phyloP scores from a whole-genome alignment of 2,113 vertebrate species.

The Istiophorus platypterus region DNA sequence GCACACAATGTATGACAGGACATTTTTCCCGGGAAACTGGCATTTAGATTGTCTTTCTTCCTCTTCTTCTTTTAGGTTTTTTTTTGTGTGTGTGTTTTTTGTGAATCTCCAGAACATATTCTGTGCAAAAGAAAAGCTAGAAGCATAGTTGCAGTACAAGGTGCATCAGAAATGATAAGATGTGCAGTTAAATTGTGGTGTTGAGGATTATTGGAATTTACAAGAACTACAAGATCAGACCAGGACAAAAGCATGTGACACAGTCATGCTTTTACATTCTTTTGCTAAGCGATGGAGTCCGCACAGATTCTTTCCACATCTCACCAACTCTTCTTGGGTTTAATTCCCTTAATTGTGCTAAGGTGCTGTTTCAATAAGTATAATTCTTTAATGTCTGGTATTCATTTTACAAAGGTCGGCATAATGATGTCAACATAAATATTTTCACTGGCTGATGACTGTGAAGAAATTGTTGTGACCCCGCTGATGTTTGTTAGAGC shows the following conservation, averaged over 20 bases:
- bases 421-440: background rate
- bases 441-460: slow-evolving; percentile 3
- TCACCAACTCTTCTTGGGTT: background rate
- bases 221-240: background rate
- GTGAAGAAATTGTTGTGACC: slow-evolving; percentile 2
- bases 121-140: slow-evolving; percentile 20
- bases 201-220: slow-evolving; percentile 21
- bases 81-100: slow-evolving; percentile 14
- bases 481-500: slow-evolving; percentile 1
- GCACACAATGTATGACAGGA: slow-evolving; percentile 27
- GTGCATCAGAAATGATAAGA: slow-evolving; percentile 26
- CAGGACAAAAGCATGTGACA: slow-evolving; percentile 26
- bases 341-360: background rate
- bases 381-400: background rate
- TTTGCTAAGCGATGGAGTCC: background rate
- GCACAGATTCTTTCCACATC: background rate
- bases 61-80: background rate
- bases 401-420: background rate
- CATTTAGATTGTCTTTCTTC: slow-evolving; percentile 26
- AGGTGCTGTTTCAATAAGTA: background rate
- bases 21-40: slow-evolving; percentile 17
- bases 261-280: background rate
- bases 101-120: background rate
- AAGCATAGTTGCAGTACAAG: background rate
- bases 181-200: background rate